Percentiles rank a stretch among this genome's conserved stretches.
Evolutionary conservation across 30 jellyfish, hydroid and myxozoan species (phyloP).

Genomic region (Catostylus mosaicus): DNA sequence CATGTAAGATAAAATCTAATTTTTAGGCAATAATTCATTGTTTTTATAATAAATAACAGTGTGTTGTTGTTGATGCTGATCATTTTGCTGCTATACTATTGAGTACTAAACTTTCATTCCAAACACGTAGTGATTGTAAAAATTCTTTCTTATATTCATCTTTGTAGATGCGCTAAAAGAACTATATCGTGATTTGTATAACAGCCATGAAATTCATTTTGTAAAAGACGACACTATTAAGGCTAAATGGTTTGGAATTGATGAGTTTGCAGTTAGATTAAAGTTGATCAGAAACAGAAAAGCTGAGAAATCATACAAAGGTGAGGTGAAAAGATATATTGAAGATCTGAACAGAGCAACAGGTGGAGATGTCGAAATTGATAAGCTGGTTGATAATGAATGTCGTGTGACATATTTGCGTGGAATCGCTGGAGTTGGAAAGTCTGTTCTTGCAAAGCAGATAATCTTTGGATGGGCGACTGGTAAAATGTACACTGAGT

Average conservation of each 20-base stretch:
- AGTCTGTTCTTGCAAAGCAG: background rate
- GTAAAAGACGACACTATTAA: background rate
- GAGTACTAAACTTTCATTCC: too few species aligned
- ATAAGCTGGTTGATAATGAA: background rate
- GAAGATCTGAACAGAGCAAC: background rate
- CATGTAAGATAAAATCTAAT: too few species aligned
- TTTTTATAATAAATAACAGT: too few species aligned
- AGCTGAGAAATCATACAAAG: background rate
- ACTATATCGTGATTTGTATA: background rate
- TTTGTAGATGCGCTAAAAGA: background rate
- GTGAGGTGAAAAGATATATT: background rate
- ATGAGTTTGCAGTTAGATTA: background rate
- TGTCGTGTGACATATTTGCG: background rate
- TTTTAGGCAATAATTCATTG: too few species aligned
- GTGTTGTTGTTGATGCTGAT: too few species aligned
- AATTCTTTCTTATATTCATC: too few species aligned
- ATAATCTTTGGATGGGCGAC: background rate
- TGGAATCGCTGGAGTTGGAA: background rate
- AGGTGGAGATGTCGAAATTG: background rate
- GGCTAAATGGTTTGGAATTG: background rate
- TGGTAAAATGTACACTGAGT: background rate
- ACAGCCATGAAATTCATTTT: background rate
- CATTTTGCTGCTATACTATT: too few species aligned
- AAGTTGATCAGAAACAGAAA: background rate
- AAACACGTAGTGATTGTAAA: too few species aligned